Evolutionary conservation across 2,113 vertebrate species (phyloP), one percentile per base, ranked within the genome.

Genomic region (Cettia cetti): DNA sequence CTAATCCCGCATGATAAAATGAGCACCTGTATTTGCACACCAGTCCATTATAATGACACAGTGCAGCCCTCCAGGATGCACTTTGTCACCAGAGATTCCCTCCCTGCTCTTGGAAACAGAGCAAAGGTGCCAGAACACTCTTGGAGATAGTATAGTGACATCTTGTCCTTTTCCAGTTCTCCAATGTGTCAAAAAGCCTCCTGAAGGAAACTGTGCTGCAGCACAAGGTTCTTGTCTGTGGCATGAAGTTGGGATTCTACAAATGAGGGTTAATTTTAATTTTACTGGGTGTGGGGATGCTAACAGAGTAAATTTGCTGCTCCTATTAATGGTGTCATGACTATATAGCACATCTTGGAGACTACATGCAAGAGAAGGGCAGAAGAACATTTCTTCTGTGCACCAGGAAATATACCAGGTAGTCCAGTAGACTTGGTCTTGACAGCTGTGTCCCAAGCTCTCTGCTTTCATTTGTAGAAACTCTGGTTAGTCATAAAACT

Each of bases 31-130:
- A 81, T 42, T 21, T 27, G 35, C 42, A 71, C 3, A 0, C 22
- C 40, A 3, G 1, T 37, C 28, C 39, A n/a, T 54, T 45, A 17
- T 2, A 5, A 52, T 72, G 86, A 39, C 69, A 80, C 22, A 30
- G 19, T 39, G 23, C 47, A 21, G 6, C 54, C 47, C 33, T 89
- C 39, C 10, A 6, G 33, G n/a, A 13, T 59, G 93, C 47, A 94
- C 95, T 95, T 96, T 96, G 95, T 78, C 74, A 92, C 90, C 74
- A 63, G 33, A 10, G 39, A 37, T 92, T 65, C 71, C 70, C 53
- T 92, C 45, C 61, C 27, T 40, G 16, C 37, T 72, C 82, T 59
- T 16, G 40, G 20, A 23, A 33, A 14, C 5, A 20, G 82, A 90
- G 54, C 89, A 92, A 93, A 87, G 84, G 87, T 94, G 68, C 59